phyloP scores from a whole-genome alignment of 2,888 invertebrate species.

The Frankliniella fusca region DNA sequence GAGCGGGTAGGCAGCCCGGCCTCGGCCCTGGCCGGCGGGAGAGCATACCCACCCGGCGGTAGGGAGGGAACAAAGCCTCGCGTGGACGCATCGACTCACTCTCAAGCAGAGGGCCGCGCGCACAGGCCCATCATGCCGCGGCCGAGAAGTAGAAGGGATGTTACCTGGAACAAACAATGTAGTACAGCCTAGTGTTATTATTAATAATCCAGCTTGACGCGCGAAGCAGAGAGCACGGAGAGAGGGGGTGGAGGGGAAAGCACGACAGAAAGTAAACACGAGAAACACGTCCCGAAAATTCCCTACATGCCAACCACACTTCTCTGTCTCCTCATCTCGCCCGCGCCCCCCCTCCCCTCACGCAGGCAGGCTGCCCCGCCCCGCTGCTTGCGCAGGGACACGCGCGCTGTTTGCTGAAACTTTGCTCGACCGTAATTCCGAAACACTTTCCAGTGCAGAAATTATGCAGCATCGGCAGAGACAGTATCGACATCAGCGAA shows the following conservation, averaged over 20 bases:
- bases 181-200: not conserved
- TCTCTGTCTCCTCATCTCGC: not conserved
- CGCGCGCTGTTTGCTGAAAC: not conserved
- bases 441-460: constrained; percentile 20
- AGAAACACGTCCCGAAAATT: not conserved
- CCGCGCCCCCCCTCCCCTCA: not conserved
- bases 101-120: too few relatives aligned
- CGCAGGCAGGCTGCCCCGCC: not conserved
- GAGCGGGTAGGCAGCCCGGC: too few relatives aligned
- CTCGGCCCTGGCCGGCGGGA: too few relatives aligned
- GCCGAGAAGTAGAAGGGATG: not conserved
- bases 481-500: constrained; percentile 11
- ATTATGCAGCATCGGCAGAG: constrained; percentile 24
- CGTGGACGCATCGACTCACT: too few relatives aligned
- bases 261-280: not conserved
- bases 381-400: too few relatives aligned
- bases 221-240: not conserved
- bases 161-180: not conserved
- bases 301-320: not conserved
- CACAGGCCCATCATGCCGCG: too few relatives aligned
- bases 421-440: constrained; percentile 10
- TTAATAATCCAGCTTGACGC: not conserved
- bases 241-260: too few relatives aligned
- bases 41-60: too few relatives aligned
- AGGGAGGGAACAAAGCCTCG: too few relatives aligned